Evolutionary conservation across 2,113 vertebrate species (phyloP), one percentile per base, ranked within the genome.

Genomic region (Arothron firmamentum): DNA sequence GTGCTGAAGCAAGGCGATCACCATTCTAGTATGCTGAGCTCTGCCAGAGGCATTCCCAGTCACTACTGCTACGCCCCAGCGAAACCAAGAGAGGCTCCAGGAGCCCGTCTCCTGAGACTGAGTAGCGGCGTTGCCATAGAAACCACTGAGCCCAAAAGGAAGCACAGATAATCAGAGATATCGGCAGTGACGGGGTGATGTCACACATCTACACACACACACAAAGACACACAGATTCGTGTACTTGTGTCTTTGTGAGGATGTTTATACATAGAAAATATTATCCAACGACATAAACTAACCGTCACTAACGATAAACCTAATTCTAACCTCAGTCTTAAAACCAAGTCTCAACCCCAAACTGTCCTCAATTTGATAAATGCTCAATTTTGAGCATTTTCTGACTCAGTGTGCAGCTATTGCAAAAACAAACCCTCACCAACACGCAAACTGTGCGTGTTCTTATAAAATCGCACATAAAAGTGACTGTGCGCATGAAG

Each of bases 81-180:
- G 50, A 72, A 68, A 67, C 59, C 57, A 42, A 56, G 52, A 68
- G 70, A 63, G 50, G 65, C 71, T 70, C 49, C 70, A 51, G 21
- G 68, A 59, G 54, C 61, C 56, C 59, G 62, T 56, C 12, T 56
- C 21, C 42, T 62, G 25, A 73, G 62, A 66, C 62, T 14, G 68
- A 72, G 67, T 55, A 59, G 52, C 23, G 18, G 17, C 58, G 84
- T 86, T 86, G 80, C 82, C 69, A 85, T 86, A 66, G 82, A 76
- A 86, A 85, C 86, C 68, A 45, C 48, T 0, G 52, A 73, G 67
- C 73, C 70, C 70, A 75, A 72, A 57, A 59, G 52, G 67, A 81
- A 75, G 63, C 72, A 16, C 54, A 62, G 70, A 70, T 83, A 67
- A 78, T 67, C 63, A 66, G 57, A 75, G 60, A 84, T 69, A 63